Evolutionary conservation across 2,888 invertebrate species (phyloP), one percentile per base, ranked within the genome.

Genomic region (Himalopsyche tibetana): DNA sequence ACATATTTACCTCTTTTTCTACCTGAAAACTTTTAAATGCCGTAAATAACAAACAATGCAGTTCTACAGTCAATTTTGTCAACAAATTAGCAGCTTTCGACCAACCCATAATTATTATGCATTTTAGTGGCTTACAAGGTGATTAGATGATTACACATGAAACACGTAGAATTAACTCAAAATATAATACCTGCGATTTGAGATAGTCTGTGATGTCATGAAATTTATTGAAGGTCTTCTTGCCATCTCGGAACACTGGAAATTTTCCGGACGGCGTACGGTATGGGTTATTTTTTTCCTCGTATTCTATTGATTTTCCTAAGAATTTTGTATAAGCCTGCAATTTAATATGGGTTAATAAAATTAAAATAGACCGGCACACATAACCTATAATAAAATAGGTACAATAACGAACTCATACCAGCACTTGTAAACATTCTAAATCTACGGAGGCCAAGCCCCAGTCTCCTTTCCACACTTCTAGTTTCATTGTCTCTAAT

Each of bases 401-500:
- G 51, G 55, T 89, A n/a, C 90, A 4, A 51, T 89, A 55, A 91
- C 89, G 85, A 89, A 89, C 89, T 91, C 94, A 94, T 91, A 98
- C 96, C 94, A 98, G 93, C 90, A 96, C 95, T 92, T 97, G 95
- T 80, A 98, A 93, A 91, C 97, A 97, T 91, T 96, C 95, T 87
- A 96, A 94, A 93, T 98, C 97, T 87, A 98, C 94, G 0, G 98
- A 97, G 0, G 97, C 96, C 83, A 98, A 92, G 38, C 97, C 97
- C 95, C 96, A 98, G 91, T 97, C 97, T 36, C 97, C 97, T 90
- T 95, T 95, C 95, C 97, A 98, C 89, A 97, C 81, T 55, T 87
- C 85, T 69, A 87, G 36, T 56, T 87, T 85, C 87, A 87, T 87
- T 56, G 82, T 55, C 3, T 28, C n/a, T 28, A 63, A 63, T 63